Base-by-base conservation (phyloP, 2,113 vertebrate genomes). In the Dipodomys spectabilis region DNA sequence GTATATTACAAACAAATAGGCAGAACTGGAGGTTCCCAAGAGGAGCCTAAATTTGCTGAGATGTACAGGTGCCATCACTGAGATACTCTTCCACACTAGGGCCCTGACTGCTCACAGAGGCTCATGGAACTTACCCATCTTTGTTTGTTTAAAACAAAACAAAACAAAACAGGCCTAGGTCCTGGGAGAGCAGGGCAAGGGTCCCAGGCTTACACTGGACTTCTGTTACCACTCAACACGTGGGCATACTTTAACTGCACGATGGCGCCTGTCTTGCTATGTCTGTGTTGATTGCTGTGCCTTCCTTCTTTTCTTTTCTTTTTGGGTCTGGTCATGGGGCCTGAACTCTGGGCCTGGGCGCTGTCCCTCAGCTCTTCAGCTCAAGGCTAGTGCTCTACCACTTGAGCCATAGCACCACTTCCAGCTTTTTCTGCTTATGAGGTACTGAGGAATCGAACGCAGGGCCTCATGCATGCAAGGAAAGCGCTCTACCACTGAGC, bases 201-300 rank as follows among this genome's bases (percentile, higher is more conserved):
- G 7, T 72, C 2, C 22, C 22, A 0, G 1, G 8, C 67, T 73
- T 62, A 49, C 0, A 0, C 6, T 62, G 44, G 86, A 71, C 8
- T 16, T 53, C 15, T 57, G 53, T 57, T 13, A 57, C 53, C 53
- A 57, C 53, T 2, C 53, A 57, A 16, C 53, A 18, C 27, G 5
- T 39, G 28, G 4, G 15, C 8, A 7, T 75, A 65, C 45, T 92
- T 68, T 44, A 73, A 28, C 44, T 67, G 67, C 57, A 25, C 7
- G 73, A 69, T 7, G 60, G 79, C 71, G 67, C 67, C 45, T 28
- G 30, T 18, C 86, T 88, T 78, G 28, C 71, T 73, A 6, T 44
- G 62, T 25, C 28, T 69, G 32, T 65, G 20, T 75, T 78, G 8
- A 32, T 92, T 64, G 28, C n/a, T 69, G 1, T 11, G 6, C 85